phyloP scores from a whole-genome alignment of 2,888 invertebrate species.

The Mongoloraphidia duomilia region DNA sequence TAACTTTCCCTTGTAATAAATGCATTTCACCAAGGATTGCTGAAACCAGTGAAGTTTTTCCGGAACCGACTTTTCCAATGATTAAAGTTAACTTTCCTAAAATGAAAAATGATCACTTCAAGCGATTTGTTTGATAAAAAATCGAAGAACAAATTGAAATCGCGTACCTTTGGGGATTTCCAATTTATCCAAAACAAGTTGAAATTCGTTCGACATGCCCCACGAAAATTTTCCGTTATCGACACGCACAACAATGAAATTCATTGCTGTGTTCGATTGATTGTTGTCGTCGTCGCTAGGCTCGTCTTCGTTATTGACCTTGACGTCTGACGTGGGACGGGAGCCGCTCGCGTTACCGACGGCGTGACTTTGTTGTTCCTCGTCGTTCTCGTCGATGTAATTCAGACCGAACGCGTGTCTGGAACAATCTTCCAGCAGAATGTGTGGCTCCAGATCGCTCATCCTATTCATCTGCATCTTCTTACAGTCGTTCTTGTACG shows the following conservation, averaged over 20 bases:
- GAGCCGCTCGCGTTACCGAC: background rate
- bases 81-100: constrained; percentile 55
- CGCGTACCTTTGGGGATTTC: constrained; percentile 29
- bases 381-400: constrained; percentile 19
- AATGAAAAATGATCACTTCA: constrained; percentile 12
- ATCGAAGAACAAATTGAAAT: background rate
- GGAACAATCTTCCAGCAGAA: constrained; percentile 10
- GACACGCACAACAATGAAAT: constrained; percentile 14
- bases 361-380: constrained; percentile 9
- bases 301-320: constrained; percentile 17
- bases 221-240: constrained; percentile 31
- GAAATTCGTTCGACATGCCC: constrained; percentile 21
- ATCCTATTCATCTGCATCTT: constrained; percentile 28
- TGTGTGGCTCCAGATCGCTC: constrained; percentile 20
- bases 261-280: background rate
- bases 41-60: constrained; percentile 63
- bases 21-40: constrained; percentile 72
- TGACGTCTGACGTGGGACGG: constrained; percentile 10
- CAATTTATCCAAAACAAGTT: background rate
- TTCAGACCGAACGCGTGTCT: constrained; percentile 29
- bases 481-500: constrained; percentile 18
- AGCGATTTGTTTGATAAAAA: background rate
- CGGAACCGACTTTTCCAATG: constrained; percentile 67
- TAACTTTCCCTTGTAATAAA: constrained; percentile 45
- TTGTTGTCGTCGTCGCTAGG: constrained; percentile 6